Conservation (phyloP, 2,888 invertebrate genomes). For the Dasypolia templi region DNA sequence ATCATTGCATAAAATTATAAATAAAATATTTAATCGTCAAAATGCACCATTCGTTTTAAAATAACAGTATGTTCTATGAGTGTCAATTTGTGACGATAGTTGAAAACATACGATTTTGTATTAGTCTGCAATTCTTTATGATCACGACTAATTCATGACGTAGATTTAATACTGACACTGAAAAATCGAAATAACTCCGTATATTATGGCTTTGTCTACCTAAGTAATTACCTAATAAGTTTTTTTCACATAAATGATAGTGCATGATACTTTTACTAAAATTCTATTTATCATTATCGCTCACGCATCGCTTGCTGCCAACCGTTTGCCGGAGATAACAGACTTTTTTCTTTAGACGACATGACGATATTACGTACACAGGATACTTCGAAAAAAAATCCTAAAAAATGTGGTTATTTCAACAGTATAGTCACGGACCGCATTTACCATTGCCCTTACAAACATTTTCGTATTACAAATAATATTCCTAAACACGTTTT, state of each 20-base stretch:
- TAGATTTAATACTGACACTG: neutral
- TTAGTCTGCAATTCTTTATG: neutral
- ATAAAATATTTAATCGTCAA: neutral
- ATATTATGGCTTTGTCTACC: neutral
- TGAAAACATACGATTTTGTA: slow-evolving; percentile 10
- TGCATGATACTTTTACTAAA: slow-evolving; percentile 31
- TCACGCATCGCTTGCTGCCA: slow-evolving; percentile 46
- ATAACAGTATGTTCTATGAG: neutral
- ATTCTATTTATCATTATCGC: slow-evolving; percentile 38
- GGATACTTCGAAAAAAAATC: slow-evolving; percentile 30
- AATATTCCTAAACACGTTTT: slow-evolving; percentile 58
- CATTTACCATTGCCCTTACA: slow-evolving; percentile 31
- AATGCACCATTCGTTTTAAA: neutral
- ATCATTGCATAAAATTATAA: slow-evolving; percentile 9
- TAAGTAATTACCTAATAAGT: neutral
- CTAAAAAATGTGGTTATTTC: slow-evolving; percentile 15
- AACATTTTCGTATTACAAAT: slow-evolving; percentile 59
- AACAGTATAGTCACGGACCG: slow-evolving; percentile 39
- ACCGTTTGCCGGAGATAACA: slow-evolving; percentile 61
- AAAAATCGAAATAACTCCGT: slow-evolving; percentile 2
- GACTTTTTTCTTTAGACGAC: slow-evolving; percentile 42
- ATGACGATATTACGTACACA: slow-evolving; percentile 27
- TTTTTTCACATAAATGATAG: slow-evolving; percentile 25
- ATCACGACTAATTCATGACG: slow-evolving; percentile 10
- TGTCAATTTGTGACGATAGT: neutral